Conservation (phyloP, 2,888 invertebrate genomes). For the Entomobrya multifasciata region DNA sequence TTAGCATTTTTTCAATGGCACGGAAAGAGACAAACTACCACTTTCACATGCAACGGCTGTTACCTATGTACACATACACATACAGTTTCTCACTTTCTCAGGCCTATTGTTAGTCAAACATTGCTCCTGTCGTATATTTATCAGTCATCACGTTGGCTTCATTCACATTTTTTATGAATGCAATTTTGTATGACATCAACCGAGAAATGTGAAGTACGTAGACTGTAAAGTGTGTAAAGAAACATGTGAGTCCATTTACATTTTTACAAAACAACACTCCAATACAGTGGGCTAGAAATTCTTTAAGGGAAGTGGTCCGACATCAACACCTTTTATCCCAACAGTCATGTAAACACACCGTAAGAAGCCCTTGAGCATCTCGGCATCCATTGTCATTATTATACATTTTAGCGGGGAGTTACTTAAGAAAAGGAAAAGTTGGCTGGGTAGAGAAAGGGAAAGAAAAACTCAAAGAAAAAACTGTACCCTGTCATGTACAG, state of each 20-base stretch:
- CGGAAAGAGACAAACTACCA: constrained; percentile 56
- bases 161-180: neutral
- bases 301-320: neutral
- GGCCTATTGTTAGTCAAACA: constrained; percentile 25
- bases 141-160: constrained; percentile 52
- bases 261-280: neutral
- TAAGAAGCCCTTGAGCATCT: neutral
- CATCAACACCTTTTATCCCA: neutral
- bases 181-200: constrained; percentile 8
- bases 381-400: neutral
- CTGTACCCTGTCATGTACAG: constrained; percentile 39
- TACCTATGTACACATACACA: neutral
- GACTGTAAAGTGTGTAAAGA: neutral
- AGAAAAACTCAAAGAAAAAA: constrained; percentile 2
- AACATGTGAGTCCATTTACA: constrained; percentile 20
- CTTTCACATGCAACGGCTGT: constrained; percentile 47
- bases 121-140: constrained; percentile 57
- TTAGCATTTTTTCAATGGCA: constrained; percentile 65
- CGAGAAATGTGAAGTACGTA: neutral
- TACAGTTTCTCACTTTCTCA: neutral
- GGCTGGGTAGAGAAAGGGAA: neutral
- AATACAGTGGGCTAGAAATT: neutral
- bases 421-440: neutral
- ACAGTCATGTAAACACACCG: neutral
- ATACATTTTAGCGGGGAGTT: neutral